Evolutionary conservation across 2,113 vertebrate species (phyloP).

Genomic region (Eonycteris spelaea): DNA sequence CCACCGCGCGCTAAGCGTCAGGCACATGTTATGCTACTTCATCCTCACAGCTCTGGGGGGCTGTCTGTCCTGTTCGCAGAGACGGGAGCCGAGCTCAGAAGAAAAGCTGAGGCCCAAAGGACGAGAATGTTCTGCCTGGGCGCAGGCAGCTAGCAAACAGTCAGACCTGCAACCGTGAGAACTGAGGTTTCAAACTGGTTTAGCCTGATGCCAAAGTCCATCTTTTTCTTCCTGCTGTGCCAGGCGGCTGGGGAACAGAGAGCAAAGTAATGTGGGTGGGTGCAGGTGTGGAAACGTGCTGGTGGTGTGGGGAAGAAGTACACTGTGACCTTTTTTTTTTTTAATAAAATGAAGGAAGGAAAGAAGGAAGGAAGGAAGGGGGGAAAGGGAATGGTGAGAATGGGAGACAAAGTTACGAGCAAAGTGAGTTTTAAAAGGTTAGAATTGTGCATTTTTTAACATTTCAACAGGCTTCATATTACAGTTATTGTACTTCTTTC

Average conservation of each 20-base stretch:
- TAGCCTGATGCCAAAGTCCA: not conserved
- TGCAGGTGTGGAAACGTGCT: too few relatives aligned
- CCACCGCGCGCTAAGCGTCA: not conserved
- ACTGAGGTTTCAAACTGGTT: not conserved
- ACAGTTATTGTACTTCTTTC: not conserved
- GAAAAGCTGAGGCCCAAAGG: not conserved
- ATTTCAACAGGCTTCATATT: not conserved
- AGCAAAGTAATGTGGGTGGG: accelerated
- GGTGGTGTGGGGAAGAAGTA: not conserved
- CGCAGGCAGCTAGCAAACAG: not conserved
- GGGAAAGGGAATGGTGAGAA: not conserved
- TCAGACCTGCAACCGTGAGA: not conserved
- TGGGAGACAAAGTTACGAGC: not conserved
- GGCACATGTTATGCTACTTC: accelerated
- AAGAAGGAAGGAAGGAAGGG: accelerated
- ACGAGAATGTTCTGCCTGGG: not conserved
- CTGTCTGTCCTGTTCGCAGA: not conserved
- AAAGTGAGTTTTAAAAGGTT: not conserved
- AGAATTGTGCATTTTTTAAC: not conserved
- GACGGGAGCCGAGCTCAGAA: too few relatives aligned
- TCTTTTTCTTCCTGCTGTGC: not conserved
- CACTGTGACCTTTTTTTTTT: not conserved
- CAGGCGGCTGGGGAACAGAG: not conserved
- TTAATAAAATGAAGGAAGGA: not conserved
- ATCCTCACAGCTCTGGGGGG: not conserved